A percentile compares a stretch with the other conserved stretches of the same genome.
Evolutionary conservation across 2,797 vertebrate species (phyloP).

Genomic region (Danio aesculapii): DNA sequence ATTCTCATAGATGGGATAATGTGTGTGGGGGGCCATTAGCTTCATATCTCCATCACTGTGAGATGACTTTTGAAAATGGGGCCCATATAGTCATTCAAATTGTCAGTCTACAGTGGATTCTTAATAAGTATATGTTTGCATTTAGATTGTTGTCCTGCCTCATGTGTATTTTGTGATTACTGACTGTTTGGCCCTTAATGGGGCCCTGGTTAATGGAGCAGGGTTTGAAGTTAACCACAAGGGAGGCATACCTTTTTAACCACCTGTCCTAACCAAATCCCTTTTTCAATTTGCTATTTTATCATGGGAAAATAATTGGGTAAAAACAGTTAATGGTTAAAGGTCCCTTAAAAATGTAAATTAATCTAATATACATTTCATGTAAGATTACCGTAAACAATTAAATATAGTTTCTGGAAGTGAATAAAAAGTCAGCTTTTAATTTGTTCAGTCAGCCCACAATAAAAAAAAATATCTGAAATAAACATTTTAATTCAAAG

Average conservation of each 20-base stretch:
- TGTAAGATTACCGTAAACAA: neutral
- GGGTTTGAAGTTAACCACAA: slow-evolving; percentile 23
- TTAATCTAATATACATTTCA: neutral
- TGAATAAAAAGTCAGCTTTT: neutral
- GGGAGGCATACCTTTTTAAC: slow-evolving; percentile 9
- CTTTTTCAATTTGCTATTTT: neutral
- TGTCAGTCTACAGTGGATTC: neutral
- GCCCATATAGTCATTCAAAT: slow-evolving; percentile 38
- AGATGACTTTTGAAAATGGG: slow-evolving; percentile 37
- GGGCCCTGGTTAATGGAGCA: slow-evolving; percentile 15
- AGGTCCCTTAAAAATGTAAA: neutral
- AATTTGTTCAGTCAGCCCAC: neutral
- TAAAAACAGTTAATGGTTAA: neutral
- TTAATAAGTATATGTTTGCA: neutral
- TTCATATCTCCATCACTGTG: slow-evolving; percentile 51
- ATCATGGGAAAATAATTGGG: neutral
- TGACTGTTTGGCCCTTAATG: slow-evolving; percentile 40
- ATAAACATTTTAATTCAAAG: neutral
- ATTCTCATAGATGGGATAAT: slow-evolving; percentile 54
- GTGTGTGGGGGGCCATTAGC: slow-evolving; percentile 52
- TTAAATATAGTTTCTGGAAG: neutral
- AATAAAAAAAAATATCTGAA: neutral
- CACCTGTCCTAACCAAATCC: neutral
- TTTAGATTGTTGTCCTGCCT: neutral
- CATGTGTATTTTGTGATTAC: slow-evolving; percentile 29